phyloP scores from a whole-genome alignment of 2,888 invertebrate species.

The Archips crataeganus region DNA sequence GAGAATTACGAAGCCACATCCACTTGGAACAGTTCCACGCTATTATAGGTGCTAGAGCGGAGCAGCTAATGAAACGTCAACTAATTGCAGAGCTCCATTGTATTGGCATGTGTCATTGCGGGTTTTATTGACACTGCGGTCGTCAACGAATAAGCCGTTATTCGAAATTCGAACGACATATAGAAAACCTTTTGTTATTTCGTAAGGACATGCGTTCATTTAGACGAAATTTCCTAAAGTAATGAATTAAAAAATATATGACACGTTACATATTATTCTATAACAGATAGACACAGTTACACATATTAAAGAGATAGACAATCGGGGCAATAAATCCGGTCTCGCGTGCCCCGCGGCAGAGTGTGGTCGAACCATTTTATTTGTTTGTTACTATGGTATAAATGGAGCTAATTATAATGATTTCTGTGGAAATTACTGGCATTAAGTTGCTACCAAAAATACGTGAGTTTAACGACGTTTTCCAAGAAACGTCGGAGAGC shows the following conservation, averaged over 20 bases:
- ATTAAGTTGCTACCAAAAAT: constrained; percentile 86
- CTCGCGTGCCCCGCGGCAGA: constrained; percentile 59
- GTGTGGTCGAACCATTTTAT: constrained; percentile 78
- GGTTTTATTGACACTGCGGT: constrained; percentile 40
- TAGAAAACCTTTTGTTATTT: constrained; percentile 6
- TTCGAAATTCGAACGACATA: constrained; percentile 17
- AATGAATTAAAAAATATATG: background rate
- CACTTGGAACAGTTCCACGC: constrained; percentile 64
- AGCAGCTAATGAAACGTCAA: constrained; percentile 63
- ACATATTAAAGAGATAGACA: constrained; percentile 56
- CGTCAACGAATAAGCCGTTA: constrained; percentile 18
- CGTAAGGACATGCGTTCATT: background rate
- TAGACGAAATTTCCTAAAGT: background rate
- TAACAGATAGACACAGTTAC: too few relatives aligned
- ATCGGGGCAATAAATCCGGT: constrained; percentile 59
- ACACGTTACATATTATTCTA: background rate
- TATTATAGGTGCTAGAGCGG: constrained; percentile 52
- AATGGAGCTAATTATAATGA: constrained; percentile 85
- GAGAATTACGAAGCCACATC: constrained; percentile 67
- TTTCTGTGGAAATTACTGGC: constrained; percentile 83
- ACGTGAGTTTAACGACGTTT: constrained; percentile 85
- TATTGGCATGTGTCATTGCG: constrained; percentile 68
- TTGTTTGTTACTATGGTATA: constrained; percentile 84
- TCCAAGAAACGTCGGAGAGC: constrained; percentile 78
- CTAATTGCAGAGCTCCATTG: constrained; percentile 65